A percentile compares a stretch with the other conserved stretches of the same genome.
Evolutionary conservation across 2,797 vertebrate genomes (phyloP).

Genomic region (Lagocephalus sceleratus): DNA sequence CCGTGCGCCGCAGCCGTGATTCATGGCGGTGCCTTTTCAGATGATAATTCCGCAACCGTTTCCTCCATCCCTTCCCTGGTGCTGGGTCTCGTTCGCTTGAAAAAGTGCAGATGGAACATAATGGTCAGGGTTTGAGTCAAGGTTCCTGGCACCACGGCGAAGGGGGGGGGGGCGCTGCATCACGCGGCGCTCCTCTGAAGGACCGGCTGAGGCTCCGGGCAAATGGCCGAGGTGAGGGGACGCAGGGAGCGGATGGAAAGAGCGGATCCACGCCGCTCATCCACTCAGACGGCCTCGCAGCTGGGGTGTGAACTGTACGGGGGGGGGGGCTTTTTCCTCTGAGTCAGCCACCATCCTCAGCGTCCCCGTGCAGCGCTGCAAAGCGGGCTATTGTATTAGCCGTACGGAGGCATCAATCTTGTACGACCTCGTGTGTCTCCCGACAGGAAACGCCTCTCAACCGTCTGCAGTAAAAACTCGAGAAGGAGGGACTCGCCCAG

Average conservation of each 20-base stretch:
- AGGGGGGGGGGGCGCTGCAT: conserved; percentile 28
- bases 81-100: conserved; percentile 20
- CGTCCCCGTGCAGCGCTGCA: conserved; percentile 2
- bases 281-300: conserved; percentile 54
- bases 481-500: background rate
- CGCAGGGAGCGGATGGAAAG: conserved; percentile 21
- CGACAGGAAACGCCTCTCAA: background rate
- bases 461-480: background rate
- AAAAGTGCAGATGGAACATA: conserved; percentile 37
- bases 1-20: conserved; percentile 15
- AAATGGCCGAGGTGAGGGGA: conserved; percentile 28
- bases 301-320: conserved; percentile 52
- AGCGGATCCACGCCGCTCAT: conserved; percentile 26
- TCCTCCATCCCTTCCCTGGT: conserved; percentile 15
- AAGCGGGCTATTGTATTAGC: background rate
- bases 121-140: conserved; percentile 26
- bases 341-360: conserved; percentile 52
- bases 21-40: conserved; percentile 34
- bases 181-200: conserved; percentile 21
- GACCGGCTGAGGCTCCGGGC: conserved; percentile 33
- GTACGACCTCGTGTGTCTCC: background rate
- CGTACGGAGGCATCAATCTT: conserved; percentile 1
- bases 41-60: conserved; percentile 18
- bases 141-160: conserved; percentile 20
- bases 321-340: conserved; percentile 57